Evolutionary conservation across 2,113 vertebrate species (phyloP).

Genomic region (Ailuropoda melanoleuca): DNA sequence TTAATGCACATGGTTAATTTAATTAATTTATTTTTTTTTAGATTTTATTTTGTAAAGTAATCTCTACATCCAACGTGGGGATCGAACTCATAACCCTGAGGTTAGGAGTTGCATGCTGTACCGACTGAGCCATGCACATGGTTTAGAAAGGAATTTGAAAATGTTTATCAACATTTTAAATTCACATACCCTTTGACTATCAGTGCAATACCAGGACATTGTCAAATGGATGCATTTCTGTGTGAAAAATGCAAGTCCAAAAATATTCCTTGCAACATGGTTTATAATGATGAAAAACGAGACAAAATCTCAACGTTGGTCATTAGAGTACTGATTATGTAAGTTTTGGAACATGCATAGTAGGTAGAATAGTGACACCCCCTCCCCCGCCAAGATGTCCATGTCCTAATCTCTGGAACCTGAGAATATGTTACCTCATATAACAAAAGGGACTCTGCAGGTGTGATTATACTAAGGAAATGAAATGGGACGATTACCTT

Average conservation of each 20-base stretch:
- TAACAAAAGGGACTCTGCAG: not conserved
- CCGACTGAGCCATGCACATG: not conserved
- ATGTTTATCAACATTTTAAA: not conserved
- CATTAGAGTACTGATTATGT: not conserved
- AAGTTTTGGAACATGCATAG: not conserved
- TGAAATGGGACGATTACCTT: not conserved
- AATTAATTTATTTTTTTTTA: not conserved
- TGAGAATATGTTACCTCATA: not conserved
- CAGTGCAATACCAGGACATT: not conserved
- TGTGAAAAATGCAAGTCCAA: not conserved
- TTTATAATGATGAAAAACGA: not conserved
- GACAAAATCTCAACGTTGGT: not conserved
- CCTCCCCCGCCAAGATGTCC: not conserved
- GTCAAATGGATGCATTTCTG: not conserved
- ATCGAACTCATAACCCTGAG: not conserved
- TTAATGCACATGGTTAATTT: not conserved
- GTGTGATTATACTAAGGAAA: not conserved
- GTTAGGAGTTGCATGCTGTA: not conserved
- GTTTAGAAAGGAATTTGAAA: not conserved
- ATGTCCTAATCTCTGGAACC: not conserved
- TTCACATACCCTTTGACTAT: not conserved
- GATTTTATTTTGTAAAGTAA: not conserved
- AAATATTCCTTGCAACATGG: not conserved
- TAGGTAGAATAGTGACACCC: not conserved
- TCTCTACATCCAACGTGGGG: not conserved